phyloP scores from a whole-genome alignment of 2,888 invertebrate species.

The Perdita meconis region DNA sequence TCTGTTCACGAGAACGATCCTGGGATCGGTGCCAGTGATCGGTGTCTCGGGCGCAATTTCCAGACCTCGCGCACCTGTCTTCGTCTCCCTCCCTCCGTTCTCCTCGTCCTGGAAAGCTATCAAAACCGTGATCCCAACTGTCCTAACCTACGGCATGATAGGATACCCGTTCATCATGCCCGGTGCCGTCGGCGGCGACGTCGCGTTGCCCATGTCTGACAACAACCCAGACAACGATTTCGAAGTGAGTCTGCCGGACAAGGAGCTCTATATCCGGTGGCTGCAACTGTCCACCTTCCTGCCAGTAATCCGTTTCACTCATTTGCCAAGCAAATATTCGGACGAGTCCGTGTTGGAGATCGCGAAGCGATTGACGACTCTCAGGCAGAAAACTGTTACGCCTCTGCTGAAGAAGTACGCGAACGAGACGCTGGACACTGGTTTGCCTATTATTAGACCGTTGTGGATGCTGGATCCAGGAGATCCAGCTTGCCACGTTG shows the following conservation, averaged over 20 bases:
- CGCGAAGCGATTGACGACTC: conserved; percentile 89
- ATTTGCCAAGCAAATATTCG: conserved; percentile 94
- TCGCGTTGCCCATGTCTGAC: conserved; percentile 87
- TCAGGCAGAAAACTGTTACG: conserved; percentile 91
- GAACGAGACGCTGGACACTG: conserved; percentile 91
- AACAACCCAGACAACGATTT: conserved; percentile 91
- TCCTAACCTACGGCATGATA: conserved; percentile 93
- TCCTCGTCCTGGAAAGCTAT: conserved; percentile 95
- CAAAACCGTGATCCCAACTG: conserved; percentile 92
- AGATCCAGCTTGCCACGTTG: conserved; percentile 91
- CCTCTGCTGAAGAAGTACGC: conserved; percentile 91
- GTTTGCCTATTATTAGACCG: conserved; percentile 93
- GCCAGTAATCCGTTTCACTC: conserved; percentile 96
- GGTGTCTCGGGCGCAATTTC: conserved; percentile 94
- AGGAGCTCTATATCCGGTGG: conserved; percentile 94
- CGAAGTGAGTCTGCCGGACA: conserved; percentile 90
- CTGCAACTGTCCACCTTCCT: conserved; percentile 95
- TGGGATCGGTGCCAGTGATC: conserved; percentile 88
- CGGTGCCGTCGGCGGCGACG: conserved; percentile 97
- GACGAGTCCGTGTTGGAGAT: conserved; percentile 91
- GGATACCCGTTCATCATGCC: conserved; percentile 97
- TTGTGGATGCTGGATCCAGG: conserved; percentile 95
- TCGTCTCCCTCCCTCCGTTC: conserved; percentile 93
- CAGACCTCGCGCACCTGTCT: conserved; percentile 93
- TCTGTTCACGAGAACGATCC: conserved; percentile 87